Evolutionary conservation across 2,888 invertebrate species (phyloP), one percentile per base, ranked within the genome.

Genomic region (Lathronympha strigana): DNA sequence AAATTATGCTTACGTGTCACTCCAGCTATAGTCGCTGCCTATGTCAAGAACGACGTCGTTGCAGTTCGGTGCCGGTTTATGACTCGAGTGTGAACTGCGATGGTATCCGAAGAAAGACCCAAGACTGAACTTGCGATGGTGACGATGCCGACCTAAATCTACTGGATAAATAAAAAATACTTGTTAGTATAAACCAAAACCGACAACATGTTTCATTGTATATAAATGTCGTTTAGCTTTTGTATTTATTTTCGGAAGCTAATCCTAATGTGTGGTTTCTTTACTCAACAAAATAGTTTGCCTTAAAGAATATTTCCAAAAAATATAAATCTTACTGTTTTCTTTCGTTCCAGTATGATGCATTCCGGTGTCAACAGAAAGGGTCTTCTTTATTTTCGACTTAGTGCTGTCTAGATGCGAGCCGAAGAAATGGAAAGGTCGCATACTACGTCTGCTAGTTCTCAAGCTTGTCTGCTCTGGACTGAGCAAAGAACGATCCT

Each of bases 291-390:
- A 23, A 23, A 9, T 43, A 11, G 9, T 43, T 2, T 15, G 11
- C 3, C 13, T 4, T 43, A 9, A 33, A 11, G 4, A 19, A 19
- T 19, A 19, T 21, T 21, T 19, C n/a, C 3, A 43, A 11, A 43
- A 47, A 23, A 21, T 23, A 3, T 13, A n/a, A 23, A 23, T 78
- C 83, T 79, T 67, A 90, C 90, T 87, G 72, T 81, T 81, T 2
- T 87, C 88, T 72, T 78, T 87, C 58, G 86, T 80, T 2, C 92
- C 92, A n/a, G 92, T 92, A 62, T 90, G 92, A 74, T 92, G 92
- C 86, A 92, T 92, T 25, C 92, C 92, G 0, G 92, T 92, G 51
- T 92, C 92, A 15, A 92, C 92, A 0, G 92, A 92, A 0, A 92
- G 76, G 0, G 92, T 92, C 70, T 92, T 92, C 80, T 92, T 92